phyloP scores from a whole-genome alignment of 2,113 vertebrate species.

The Atlantisia rogersi region DNA sequence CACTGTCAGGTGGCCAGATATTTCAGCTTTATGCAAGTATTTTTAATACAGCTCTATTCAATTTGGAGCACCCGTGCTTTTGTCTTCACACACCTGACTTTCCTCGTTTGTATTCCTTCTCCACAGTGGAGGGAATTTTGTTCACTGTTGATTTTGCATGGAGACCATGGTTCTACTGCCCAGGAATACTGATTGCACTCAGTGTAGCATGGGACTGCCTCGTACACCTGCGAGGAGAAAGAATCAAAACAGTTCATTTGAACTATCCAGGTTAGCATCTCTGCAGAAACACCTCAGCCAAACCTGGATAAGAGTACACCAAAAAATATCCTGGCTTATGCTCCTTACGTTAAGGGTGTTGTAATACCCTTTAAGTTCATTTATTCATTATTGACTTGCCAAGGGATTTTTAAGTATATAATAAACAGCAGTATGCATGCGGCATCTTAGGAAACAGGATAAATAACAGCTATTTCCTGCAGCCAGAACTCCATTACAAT shows the following conservation, averaged over 20 bases:
- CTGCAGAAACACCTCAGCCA: slow-evolving; percentile 21
- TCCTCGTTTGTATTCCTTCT: slow-evolving; percentile 90
- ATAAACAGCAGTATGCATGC: slow-evolving; percentile 36
- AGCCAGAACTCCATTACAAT: slow-evolving; percentile 66
- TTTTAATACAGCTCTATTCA: neutral
- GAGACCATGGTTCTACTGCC: slow-evolving; percentile 90
- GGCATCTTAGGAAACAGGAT: slow-evolving; percentile 43
- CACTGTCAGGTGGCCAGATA: neutral
- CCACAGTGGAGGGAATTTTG: slow-evolving; percentile 87
- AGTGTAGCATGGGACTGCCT: slow-evolving; percentile 88
- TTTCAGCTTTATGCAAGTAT: neutral
- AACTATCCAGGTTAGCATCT: neutral
- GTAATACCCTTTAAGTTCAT: slow-evolving; percentile 32
- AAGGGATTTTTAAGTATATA: slow-evolving; percentile 51
- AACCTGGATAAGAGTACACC: neutral
- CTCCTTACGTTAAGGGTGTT: neutral
- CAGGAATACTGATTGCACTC: slow-evolving; percentile 89
- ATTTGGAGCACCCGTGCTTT: neutral
- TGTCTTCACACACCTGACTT: slow-evolving; percentile 86
- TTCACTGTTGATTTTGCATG: slow-evolving; percentile 88
- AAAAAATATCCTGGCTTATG: neutral
- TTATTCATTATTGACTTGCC: slow-evolving; percentile 60
- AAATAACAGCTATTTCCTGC: slow-evolving; percentile 66
- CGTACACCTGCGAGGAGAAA: slow-evolving; percentile 86
- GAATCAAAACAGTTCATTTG: slow-evolving; percentile 41